Evolutionary conservation across 2,888 invertebrate genomes (phyloP).

Genomic region (Willowsia nigromaculata): DNA sequence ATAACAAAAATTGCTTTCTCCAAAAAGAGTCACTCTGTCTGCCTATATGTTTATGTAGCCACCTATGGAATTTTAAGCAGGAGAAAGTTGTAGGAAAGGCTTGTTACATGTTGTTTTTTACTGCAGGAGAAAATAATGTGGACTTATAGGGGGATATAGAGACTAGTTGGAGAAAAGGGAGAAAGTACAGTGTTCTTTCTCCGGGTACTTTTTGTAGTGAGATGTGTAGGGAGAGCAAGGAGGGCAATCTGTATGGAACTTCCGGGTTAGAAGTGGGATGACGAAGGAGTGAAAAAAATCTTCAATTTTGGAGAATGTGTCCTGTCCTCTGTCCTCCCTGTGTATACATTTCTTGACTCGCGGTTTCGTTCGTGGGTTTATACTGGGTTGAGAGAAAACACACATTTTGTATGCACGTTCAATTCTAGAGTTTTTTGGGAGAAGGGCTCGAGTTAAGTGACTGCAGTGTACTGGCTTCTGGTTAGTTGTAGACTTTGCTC

Average conservation of each 20-base stretch:
- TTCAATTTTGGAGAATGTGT: not conserved
- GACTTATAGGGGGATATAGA: not conserved
- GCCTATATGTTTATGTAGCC: too few species aligned
- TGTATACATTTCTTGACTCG: not conserved
- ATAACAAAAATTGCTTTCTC: not conserved
- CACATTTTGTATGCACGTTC: too few species aligned
- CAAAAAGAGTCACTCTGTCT: not conserved
- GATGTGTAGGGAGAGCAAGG: conserved; percentile 20
- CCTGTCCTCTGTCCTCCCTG: not conserved
- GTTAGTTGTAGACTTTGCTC: too few species aligned
- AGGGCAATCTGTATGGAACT: conserved; percentile 15
- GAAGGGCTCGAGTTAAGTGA: too few species aligned
- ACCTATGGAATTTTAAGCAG: not conserved
- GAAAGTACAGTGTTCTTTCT: conserved; percentile 1
- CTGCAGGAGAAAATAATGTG: not conserved
- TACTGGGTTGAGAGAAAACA: too few species aligned
- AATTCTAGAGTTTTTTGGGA: too few species aligned
- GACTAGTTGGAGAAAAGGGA: not conserved
- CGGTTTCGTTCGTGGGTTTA: too few species aligned
- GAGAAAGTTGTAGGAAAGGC: not conserved
- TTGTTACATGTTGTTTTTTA: not conserved
- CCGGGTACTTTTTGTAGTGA: too few species aligned
- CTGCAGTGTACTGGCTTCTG: too few species aligned
- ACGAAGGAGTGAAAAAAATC: not conserved
- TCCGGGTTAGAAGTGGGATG: not conserved